Base-by-base conservation (phyloP, 2,888 invertebrate species). In the Drosophila atripex region DNA sequence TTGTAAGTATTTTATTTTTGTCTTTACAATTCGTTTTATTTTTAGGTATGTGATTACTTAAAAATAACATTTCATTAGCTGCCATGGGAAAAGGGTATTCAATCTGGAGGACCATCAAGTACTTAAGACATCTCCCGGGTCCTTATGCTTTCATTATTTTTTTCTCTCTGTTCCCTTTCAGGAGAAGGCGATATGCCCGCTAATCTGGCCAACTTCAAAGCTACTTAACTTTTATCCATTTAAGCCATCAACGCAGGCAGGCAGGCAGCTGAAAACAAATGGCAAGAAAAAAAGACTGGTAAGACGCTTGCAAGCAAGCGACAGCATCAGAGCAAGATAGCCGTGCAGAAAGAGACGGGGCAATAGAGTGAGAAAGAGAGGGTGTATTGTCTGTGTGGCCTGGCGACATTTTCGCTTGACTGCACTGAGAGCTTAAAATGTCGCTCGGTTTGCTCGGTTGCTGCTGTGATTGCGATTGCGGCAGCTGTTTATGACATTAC, bases 401-500 rank as follows among this genome's bases (percentile, higher is more conserved):
- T 82, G 80, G 75, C 73, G 79, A 80, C 86, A 80, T 80, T 80
- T 72, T 70, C 71, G 54, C 71, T 75, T 75, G 77, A 85, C 77
- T 79, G 86, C 80, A 79, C 77, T 64, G 64, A 63, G 43, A 73
- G 72, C 76, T 83, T 83, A 77, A 74, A 86, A 77, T 76, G 77
- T 84, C 80, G 74, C 65, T 64, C 51, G 61, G 59, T 73, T 77
- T 77, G 52, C 70, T 80, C 45, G 65, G 71, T 72, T 59, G 52
- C 71, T 73, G 79, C 82, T 80, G 82, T 75, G 86, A 85, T 75
- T 82, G 74, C 74, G 80, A 86, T 83, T 83, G 77, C 77, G 64
- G 69, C 84, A 86, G 86, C 86, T 82, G 82, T 74, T 82, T 82
- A 79, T 82, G 82, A 86, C 86, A 82, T 82, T 80, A 86, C 80